A percentile compares a stretch with the other conserved stretches of the same genome.
Conservation (phyloP, 2,797 vertebrate species). For the Heterohyrax brucei region DNA sequence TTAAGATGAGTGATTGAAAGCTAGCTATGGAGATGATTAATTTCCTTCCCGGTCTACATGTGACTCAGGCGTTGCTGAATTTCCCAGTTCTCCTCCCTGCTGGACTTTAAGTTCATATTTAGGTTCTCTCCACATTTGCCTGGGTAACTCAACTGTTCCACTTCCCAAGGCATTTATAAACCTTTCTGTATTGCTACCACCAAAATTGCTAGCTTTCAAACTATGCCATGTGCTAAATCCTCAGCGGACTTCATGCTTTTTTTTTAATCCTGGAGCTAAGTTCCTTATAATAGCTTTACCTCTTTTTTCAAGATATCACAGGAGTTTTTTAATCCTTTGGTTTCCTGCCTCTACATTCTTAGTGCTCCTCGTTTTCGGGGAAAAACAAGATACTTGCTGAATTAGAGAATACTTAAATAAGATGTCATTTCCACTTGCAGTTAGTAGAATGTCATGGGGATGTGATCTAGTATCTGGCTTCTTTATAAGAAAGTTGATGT, state of each 20-base stretch:
- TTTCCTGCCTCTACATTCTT: not conserved
- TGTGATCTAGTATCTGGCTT: not conserved
- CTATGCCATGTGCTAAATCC: not conserved
- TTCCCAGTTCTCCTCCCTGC: not conserved
- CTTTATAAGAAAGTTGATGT: slow-evolving; percentile 46
- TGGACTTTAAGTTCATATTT: not conserved
- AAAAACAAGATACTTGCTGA: slow-evolving; percentile 13
- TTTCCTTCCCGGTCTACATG: not conserved
- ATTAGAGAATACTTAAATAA: not conserved
- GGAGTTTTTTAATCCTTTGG: not conserved
- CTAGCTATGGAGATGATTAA: not conserved
- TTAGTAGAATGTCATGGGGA: not conserved
- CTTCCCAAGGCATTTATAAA: not conserved
- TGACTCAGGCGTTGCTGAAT: not conserved
- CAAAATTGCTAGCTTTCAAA: slow-evolving; percentile 27
- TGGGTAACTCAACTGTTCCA: not conserved
- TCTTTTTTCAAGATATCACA: not conserved
- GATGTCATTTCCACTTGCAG: not conserved
- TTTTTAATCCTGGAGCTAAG: not conserved
- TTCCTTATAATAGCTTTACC: not conserved
- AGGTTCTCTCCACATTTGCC: not conserved
- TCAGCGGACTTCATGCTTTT: not conserved
- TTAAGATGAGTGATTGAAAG: too few species aligned
- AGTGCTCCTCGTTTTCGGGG: not conserved
- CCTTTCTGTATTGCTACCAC: not conserved